Percentiles rank a stretch among this genome's conserved stretches.
Evolutionary conservation across 2,113 vertebrate species (phyloP).

Genomic region (Pseudonaja textilis): DNA sequence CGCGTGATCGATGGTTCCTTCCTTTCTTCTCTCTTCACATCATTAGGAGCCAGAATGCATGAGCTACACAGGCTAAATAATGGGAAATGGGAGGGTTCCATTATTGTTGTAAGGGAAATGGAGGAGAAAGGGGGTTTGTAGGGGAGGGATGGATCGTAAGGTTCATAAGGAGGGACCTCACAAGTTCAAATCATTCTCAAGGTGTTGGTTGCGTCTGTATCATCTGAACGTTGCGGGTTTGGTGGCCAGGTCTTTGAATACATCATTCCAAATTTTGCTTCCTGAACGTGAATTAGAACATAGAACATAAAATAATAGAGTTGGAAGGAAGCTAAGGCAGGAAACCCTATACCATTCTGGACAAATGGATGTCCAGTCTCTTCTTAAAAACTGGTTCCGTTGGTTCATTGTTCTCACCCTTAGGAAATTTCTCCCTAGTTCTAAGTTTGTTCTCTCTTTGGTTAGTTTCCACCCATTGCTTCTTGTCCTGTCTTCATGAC

Average conservation of each 20-base stretch:
- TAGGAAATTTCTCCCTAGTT: not conserved
- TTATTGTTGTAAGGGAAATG: not conserved
- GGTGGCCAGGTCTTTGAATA: not conserved
- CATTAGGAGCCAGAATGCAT: not conserved
- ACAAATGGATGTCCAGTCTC: not conserved
- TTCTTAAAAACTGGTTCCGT: not conserved
- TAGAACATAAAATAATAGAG: not conserved
- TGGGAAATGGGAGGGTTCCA: not conserved
- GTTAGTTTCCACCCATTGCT: not conserved
- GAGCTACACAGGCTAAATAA: not conserved
- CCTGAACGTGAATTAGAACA: not conserved
- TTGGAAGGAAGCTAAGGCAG: not conserved
- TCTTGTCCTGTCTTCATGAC: not conserved
- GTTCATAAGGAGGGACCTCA: conserved; percentile 1
- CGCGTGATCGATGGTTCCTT: conserved; percentile 6
- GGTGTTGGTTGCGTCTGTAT: too few relatives aligned
- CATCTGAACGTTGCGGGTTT: not conserved
- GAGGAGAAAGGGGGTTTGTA: not conserved
- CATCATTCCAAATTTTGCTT: not conserved
- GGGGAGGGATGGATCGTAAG: not conserved
- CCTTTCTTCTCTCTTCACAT: conserved; percentile 17
- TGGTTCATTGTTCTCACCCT: not conserved
- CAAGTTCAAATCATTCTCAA: not conserved
- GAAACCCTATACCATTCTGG: not conserved
- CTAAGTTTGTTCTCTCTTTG: not conserved